phyloP scores from a whole-genome alignment of 2,888 invertebrate genomes.

The Reticulitermes lucifugus region DNA sequence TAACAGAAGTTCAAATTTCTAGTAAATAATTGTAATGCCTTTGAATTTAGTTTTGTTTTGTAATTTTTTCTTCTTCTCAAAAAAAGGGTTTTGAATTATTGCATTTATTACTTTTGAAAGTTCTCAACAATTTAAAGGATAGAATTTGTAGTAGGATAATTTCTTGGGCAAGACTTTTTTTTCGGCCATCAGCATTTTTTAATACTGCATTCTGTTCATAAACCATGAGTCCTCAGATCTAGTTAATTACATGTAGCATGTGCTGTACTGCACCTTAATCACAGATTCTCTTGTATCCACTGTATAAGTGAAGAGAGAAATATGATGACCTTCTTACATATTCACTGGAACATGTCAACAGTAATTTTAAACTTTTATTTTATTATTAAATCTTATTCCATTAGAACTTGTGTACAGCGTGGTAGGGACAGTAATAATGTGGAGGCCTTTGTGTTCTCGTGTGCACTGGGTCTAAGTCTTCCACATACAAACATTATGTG shows the following conservation, averaged over 20 bases:
- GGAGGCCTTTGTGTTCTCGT: not conserved
- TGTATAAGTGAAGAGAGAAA: not conserved
- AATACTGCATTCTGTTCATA: not conserved
- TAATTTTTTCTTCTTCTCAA: not conserved
- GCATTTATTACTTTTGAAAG: not conserved
- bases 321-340: not conserved
- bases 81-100: not conserved
- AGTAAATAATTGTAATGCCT: not conserved
- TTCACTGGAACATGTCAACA: not conserved
- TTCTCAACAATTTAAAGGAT: not conserved
- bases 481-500: not conserved
- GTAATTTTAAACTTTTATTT: not conserved
- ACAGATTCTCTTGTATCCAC: not conserved
- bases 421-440: not conserved
- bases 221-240: not conserved
- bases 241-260: not conserved
- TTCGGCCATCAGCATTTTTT: not conserved
- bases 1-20: not conserved
- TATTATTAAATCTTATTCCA: not conserved
- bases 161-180: not conserved
- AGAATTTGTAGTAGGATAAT: not conserved
- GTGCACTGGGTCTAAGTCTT: not conserved
- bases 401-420: not conserved
- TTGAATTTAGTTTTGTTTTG: slow-evolving; percentile 1
- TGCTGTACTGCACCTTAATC: not conserved